Evolutionary conservation across 2,888 invertebrate genomes (phyloP).

Genomic region (Anorthoa munda): DNA sequence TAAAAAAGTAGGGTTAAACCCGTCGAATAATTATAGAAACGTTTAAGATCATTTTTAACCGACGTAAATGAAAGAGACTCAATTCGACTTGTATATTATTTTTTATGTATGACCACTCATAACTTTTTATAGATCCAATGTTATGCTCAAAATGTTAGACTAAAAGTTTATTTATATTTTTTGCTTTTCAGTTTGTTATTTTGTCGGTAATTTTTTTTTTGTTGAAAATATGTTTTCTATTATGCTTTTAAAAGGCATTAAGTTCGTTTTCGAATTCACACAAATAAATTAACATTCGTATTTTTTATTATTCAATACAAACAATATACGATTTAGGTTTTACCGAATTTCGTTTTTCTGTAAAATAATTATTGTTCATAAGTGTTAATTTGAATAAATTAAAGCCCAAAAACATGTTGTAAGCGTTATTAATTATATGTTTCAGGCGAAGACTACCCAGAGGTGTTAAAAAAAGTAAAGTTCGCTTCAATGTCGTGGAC

Average conservation of each 20-base stretch:
- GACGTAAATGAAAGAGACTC: too few relatives aligned
- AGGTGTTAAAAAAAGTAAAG: conserved; percentile 97
- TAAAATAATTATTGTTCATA: background rate
- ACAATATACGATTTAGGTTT: background rate
- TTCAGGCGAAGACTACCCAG: conserved; percentile 95
- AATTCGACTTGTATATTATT: too few relatives aligned
- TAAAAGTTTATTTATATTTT: too few relatives aligned
- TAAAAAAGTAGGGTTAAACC: background rate
- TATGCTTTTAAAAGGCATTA: background rate
- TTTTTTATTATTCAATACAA: background rate
- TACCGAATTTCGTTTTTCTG: background rate
- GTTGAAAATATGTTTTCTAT: background rate
- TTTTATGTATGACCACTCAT: too few relatives aligned
- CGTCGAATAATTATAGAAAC: background rate
- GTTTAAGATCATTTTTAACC: too few relatives aligned
- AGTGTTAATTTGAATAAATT: background rate
- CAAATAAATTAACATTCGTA: background rate
- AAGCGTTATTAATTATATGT: conserved; percentile 25
- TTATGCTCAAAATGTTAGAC: too few relatives aligned
- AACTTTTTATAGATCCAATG: too few relatives aligned
- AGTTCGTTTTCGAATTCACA: background rate
- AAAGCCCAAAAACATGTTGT: background rate
- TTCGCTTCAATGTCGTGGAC: conserved; percentile 98
- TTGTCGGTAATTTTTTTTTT: too few relatives aligned
- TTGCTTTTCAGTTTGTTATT: too few relatives aligned